Base-by-base conservation (phyloP, 2,888 invertebrate genomes). In the Drosophila sordidapex region DNA sequence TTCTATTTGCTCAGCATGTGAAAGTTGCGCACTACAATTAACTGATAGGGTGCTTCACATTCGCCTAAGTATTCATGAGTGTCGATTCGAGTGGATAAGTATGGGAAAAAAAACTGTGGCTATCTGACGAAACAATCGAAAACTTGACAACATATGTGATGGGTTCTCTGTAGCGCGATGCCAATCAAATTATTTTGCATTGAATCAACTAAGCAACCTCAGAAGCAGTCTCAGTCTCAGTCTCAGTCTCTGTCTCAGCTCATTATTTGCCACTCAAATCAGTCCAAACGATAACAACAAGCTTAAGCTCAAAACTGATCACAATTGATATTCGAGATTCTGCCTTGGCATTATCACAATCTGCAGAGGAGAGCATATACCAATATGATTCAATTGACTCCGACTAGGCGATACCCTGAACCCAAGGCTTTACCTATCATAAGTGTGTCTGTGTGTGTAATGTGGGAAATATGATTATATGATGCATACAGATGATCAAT, bases 1-100 rank as follows among this genome's bases (percentile, higher is more conserved):
- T 76, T 76, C 76, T 77, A 81, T 77, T 77, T 81, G 65, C 59
- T 29, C 4, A 54, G 57, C 77, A 54, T 67, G 77, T 81, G 77
- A 77, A 77, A 77, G 77, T 77, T 71, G 63, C 29, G 59, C 65
- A 67, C 52, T 33, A 58, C 40, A 62, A 51, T 59, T 40, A 64
- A 68, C 64, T 61, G 64, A 58, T 74, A 64, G 63, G 68, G 48
- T 74, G 53, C 79, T 76, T 76, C 61, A 76, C 10, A 48, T n/a
- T 31, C 38, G 10, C 27, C 35, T 15, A 40, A 69, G 70, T 58
- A 57, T 40, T 61, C 57, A 27, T 15, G 46, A 71, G 64, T 46
- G 62, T 18, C 36, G 7, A 33, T 35, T 62, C 40, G 29, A 76
- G 74, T 72, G 54, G 48, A 27, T 51, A 57, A 49, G 33, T 48